A percentile compares a stretch with the other conserved stretches of the same genome.
phyloP scores from a whole-genome alignment of 2,797 vertebrate genomes.

The Halcyon chelicuti region DNA sequence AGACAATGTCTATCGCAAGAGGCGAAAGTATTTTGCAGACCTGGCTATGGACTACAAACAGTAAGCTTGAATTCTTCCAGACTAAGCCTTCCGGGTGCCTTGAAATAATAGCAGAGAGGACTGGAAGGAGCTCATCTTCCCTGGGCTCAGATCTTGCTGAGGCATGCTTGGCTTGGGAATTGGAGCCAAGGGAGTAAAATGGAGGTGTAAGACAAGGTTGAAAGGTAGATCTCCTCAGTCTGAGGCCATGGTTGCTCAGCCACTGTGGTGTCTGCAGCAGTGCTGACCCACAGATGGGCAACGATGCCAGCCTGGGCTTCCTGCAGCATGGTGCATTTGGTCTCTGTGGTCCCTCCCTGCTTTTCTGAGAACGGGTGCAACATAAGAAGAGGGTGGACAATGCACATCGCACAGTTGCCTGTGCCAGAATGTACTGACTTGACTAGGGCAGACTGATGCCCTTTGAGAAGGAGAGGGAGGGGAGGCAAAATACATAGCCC shows the following conservation, averaged over 20 bases:
- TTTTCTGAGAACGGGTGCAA: background rate
- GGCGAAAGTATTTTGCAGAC: conserved; percentile 94
- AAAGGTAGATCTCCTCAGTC: background rate
- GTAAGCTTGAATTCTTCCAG: conserved; percentile 80
- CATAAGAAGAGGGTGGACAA: background rate
- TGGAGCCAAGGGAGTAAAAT: background rate
- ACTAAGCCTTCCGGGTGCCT: background rate
- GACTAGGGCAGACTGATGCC: background rate
- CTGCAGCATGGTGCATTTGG: background rate
- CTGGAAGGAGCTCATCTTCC: background rate
- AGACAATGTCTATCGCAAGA: conserved; percentile 93
- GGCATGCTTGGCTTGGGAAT: background rate
- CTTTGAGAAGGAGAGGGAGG: background rate
- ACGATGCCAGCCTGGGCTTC: background rate
- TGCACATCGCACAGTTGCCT: background rate
- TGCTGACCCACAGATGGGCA: background rate
- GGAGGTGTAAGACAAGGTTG: background rate
- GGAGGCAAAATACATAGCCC: background rate
- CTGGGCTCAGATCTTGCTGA: background rate
- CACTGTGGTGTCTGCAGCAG: background rate
- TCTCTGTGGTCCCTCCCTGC: background rate
- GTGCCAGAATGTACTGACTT: background rate
- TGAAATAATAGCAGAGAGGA: background rate
- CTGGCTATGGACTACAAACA: conserved; percentile 92
- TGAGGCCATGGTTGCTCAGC: background rate